Percentiles rank a stretch among this genome's conserved stretches.
Evolutionary conservation across 2,797 vertebrate genomes (phyloP).

Genomic region (Alosa sapidissima): DNA sequence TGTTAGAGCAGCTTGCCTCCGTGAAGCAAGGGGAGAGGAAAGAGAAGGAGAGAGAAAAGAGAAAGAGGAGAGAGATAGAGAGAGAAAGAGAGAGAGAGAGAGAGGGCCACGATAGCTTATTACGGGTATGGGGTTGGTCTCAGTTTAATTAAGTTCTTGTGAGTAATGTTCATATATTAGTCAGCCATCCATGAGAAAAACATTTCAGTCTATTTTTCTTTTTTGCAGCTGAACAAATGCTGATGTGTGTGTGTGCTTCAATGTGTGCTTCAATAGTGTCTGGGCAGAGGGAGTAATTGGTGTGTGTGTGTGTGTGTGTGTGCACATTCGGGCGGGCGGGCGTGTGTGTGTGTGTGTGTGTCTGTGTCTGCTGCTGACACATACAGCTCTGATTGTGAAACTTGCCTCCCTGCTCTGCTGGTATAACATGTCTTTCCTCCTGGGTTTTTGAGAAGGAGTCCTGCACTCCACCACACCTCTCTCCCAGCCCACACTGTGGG

Average conservation of each 20-base stretch:
- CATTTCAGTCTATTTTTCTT: not conserved
- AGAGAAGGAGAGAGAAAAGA: not conserved
- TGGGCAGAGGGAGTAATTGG: not conserved
- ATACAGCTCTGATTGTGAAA: not conserved
- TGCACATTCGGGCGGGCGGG: not conserved
- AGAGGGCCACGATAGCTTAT: constrained; percentile 26
- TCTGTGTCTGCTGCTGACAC: not conserved
- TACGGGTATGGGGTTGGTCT: constrained; percentile 15
- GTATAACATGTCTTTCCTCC: not conserved
- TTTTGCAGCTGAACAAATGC: not conserved
- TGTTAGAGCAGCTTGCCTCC: not conserved
- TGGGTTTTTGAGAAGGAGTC: not conserved
- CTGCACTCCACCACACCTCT: not conserved
- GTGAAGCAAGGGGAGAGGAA: not conserved
- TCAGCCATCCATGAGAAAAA: not conserved
- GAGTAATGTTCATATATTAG: constrained; percentile 29
- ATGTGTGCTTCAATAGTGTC: not conserved
- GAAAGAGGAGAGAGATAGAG: not conserved
- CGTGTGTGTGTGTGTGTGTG: not conserved
- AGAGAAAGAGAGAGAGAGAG: constrained; percentile 19
- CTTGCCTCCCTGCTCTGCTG: not conserved
- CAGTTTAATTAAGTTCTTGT: constrained; percentile 16
- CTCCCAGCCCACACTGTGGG: not conserved
- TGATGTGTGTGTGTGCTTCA: not conserved
- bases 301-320: not conserved